phyloP scores from a whole-genome alignment of 2,113 vertebrate genomes.

The Megalops atlanticus region DNA sequence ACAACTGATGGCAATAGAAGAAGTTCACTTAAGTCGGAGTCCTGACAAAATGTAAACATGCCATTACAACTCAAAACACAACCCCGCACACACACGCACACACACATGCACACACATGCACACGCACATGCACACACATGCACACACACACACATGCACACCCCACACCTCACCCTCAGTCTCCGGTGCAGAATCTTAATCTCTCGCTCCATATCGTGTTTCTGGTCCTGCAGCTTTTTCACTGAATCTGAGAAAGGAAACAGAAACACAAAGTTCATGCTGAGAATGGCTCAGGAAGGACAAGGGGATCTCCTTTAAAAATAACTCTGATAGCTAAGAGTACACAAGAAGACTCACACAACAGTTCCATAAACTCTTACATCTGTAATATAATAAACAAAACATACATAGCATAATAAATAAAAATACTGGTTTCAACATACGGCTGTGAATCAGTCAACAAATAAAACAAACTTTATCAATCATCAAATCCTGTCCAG shows the following conservation, averaged over 20 bases:
- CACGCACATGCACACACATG: background rate
- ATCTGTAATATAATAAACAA: background rate
- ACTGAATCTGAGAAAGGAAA: constrained; percentile 80
- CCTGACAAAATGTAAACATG: too few species aligned
- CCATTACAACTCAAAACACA: too few species aligned
- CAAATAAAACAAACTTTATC: too few species aligned
- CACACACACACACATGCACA: background rate
- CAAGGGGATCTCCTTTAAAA: background rate
- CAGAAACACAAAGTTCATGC: constrained; percentile 15
- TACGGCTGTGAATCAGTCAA: background rate
- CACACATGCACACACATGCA: background rate
- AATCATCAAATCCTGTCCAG: too few species aligned
- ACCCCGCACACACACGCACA: background rate
- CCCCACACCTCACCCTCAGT: constrained; percentile 74
- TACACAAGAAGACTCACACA: too few species aligned
- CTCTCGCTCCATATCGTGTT: constrained; percentile 94
- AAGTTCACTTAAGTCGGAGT: too few species aligned
- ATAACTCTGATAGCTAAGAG: background rate
- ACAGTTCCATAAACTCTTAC: background rate
- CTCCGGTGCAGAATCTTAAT: constrained; percentile 93
- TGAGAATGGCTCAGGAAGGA: constrained; percentile 10
- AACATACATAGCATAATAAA: background rate
- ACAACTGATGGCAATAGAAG: too few species aligned
- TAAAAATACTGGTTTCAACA: background rate
- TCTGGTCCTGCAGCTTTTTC: constrained; percentile 95